Conservation (phyloP, 1,140 invertebrate species). For the Cotesia typhae region DNA sequence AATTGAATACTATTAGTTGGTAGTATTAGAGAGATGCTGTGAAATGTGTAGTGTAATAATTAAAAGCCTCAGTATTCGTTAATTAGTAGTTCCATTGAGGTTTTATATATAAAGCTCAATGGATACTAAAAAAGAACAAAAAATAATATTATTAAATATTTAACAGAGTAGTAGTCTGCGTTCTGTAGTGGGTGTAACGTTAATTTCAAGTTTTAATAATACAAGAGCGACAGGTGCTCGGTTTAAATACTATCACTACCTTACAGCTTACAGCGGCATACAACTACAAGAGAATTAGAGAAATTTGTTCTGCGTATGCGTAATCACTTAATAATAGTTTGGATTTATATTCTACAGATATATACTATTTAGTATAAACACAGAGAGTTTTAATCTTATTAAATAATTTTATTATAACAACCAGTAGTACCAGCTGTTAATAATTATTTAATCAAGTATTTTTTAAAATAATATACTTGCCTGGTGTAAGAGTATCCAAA, state of each 20-base stretch:
- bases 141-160: neutral
- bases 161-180: neutral
- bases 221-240: constrained; percentile 18
- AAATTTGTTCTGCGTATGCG: neutral
- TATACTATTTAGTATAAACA: neutral
- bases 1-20: too few relatives aligned
- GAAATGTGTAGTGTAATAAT: neutral
- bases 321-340: constrained; percentile 1
- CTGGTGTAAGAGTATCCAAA: constrained; percentile 52
- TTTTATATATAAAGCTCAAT: too few relatives aligned
- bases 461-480: constrained; percentile 51
- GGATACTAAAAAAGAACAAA: too few relatives aligned
- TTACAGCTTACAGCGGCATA: too few relatives aligned
- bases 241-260: too few relatives aligned
- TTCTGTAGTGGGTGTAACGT: neutral
- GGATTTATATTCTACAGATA: neutral
- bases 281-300: neutral
- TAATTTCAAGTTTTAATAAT: constrained; percentile 13
- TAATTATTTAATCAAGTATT: constrained; percentile 6
- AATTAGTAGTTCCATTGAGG: too few relatives aligned
- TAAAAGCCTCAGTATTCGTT: neutral
- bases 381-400: constrained; percentile 10
- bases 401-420: too few relatives aligned
- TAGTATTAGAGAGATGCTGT: too few relatives aligned
- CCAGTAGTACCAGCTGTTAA: constrained; percentile 12